Base-by-base conservation (phyloP, 2,888 invertebrate genomes). In the Panorpa germanica region DNA sequence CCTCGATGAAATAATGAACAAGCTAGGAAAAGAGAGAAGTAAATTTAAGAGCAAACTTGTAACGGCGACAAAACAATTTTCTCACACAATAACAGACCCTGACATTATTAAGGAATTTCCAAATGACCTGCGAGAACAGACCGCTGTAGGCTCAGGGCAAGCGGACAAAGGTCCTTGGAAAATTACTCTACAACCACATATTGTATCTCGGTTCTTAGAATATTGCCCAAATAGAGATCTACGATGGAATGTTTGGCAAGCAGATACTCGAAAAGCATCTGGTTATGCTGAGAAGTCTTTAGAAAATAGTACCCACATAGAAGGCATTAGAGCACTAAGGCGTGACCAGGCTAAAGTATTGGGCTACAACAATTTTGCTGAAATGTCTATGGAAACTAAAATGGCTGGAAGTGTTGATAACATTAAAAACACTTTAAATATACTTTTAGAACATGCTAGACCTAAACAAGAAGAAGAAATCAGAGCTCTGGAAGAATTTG, bases 321-420 rank as follows among this genome's bases (percentile, higher is more conserved):
- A 88, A 48, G 72, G 76, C 45, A 78, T 93, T 30, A 62, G 90
- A 20, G 55, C 49, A 25, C 47, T 67, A 21, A 65, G 83, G 38
- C 54, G 55, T 24, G 69, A 74, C 21, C 70, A 81, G 44, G 88
- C 90, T 0, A 59, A 70, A 38, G 43, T 73, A 9, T 53, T 91
- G 7, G 90, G 91, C 0, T 93, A 70, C 48, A 62, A 75, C 36
- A 70, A 65, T 31, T 91, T 60, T 52, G 75, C 70, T 0, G 74
- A 86, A 21, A 73, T 91, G 74, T 83, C 82, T 20, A 83, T 93
- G 83, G 74, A 81, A 55, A 88, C 86, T 0, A 91, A 90, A 63
- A 67, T 93, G 86, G 85, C 88, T 5, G 80, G 75, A 6, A 73
- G 61, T 38, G 53, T 82, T 9, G 69, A 77, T 29, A 77, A 75